Percentiles rank a stretch among this genome's conserved stretches.
These are phyloP conservation scores for Pachyuromys duprasi DNA, from an alignment of 2,797 vertebrate species.

Conservation along the genomic window DNA sequence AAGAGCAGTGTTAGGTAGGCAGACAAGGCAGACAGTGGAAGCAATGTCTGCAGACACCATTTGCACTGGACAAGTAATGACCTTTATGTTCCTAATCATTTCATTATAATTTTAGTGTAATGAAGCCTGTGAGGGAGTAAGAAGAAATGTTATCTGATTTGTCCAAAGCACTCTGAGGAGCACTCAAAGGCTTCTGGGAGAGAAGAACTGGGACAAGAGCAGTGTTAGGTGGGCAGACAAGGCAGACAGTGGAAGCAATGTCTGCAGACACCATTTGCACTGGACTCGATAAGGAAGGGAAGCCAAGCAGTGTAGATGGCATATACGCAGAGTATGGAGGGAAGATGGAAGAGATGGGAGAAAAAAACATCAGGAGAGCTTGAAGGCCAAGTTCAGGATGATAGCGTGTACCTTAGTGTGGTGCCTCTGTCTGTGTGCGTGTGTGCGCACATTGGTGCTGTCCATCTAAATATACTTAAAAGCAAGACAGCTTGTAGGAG, in stretches of 20 bases:
- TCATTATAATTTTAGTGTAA: neutral
- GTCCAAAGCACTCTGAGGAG: fast-evolving
- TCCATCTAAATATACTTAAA: neutral
- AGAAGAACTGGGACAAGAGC: neutral
- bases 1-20: neutral
- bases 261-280: neutral
- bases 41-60: neutral
- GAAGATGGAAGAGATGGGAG: neutral
- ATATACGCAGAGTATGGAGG: fast-evolving
- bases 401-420: neutral
- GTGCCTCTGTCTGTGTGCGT: fast-evolving
- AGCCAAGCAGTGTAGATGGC: neutral
- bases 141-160: neutral
- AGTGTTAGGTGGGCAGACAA: neutral
- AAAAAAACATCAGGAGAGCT: neutral
- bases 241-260: neutral
- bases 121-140: neutral
- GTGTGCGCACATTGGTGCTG: neutral
- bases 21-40: neutral
- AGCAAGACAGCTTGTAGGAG: neutral
- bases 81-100: neutral
- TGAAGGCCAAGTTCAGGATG: neutral
- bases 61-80: neutral
- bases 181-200: neutral
- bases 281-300: neutral